Evolutionary conservation across 2,113 vertebrate species (phyloP).

Genomic region (Gnathonemus echidnorhynchus): DNA sequence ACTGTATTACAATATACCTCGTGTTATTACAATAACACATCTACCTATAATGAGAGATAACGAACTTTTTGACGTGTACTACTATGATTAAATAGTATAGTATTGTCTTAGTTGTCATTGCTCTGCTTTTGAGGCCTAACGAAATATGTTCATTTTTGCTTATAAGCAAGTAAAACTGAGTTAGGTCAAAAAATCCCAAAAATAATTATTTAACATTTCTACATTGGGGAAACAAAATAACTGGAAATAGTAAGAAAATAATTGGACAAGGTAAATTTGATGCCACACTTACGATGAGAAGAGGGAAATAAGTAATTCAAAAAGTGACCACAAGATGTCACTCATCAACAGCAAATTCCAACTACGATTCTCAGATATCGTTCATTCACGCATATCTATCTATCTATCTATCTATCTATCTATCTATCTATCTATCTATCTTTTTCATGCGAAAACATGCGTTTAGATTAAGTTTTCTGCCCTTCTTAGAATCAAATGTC

Average conservation of each 20-base stretch:
- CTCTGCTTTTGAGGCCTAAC: not conserved
- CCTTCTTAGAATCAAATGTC: not conserved
- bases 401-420: no score
- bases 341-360: not conserved
- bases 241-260: not conserved
- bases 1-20: not conserved
- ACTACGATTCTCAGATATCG: not conserved
- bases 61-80: not conserved
- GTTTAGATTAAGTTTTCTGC: not conserved
- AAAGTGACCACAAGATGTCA: not conserved
- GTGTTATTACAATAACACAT: not conserved
- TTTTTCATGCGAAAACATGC: not conserved
- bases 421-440: no score
- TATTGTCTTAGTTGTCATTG: not conserved
- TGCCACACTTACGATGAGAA: not conserved
- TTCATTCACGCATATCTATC: not conserved
- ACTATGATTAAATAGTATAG: not conserved
- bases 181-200: not conserved
- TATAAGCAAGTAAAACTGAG: not conserved
- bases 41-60: not conserved
- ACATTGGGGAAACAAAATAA: not conserved
- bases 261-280: not conserved
- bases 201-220: not conserved
- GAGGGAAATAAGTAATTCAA: not conserved
- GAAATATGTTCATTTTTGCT: not conserved